Evolutionary conservation across 2,888 invertebrate genomes (phyloP).

Genomic region (Allophyes oxyacanthae): DNA sequence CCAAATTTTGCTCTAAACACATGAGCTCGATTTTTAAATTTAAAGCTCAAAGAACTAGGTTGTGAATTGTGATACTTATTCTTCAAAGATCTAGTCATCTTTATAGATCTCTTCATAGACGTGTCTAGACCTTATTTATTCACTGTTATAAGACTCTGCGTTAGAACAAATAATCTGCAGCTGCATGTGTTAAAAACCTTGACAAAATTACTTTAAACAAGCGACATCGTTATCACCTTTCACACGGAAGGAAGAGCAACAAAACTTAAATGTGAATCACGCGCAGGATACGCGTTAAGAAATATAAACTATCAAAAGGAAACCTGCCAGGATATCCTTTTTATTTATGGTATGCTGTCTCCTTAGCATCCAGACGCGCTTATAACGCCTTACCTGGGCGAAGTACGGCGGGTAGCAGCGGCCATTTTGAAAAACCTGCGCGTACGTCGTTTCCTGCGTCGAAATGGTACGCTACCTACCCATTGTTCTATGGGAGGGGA

Average conservation of each 20-base stretch:
- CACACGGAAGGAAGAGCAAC: constrained; percentile 66
- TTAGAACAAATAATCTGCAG: too few species aligned
- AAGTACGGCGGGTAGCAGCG: constrained; percentile 72
- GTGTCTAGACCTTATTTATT: too few species aligned
- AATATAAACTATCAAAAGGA: constrained; percentile 73
- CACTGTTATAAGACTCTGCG: too few species aligned
- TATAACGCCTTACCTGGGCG: constrained; percentile 72
- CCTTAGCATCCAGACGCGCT: constrained; percentile 81
- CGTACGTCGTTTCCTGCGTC: constrained; percentile 86
- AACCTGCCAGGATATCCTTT: constrained; percentile 83
- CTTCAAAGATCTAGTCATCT: too few species aligned
- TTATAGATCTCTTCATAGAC: too few species aligned
- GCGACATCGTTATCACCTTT: constrained; percentile 45
- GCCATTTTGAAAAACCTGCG: constrained; percentile 82
- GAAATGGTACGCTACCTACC: constrained; percentile 85
- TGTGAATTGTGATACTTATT: too few species aligned
- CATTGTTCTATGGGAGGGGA: constrained; percentile 85
- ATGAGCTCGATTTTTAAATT: too few species aligned
- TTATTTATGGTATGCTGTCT: constrained; percentile 80
- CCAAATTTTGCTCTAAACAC: too few species aligned
- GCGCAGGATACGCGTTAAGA: constrained; percentile 60
- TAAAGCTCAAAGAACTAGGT: too few species aligned
- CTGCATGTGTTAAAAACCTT: too few species aligned
- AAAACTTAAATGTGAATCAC: constrained; percentile 69
- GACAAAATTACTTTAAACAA: constrained; percentile 2